These are phyloP conservation scores for Papilio elwesi DNA, from an alignment of 2,888 invertebrate genomes.

Conservation along the genomic window DNA sequence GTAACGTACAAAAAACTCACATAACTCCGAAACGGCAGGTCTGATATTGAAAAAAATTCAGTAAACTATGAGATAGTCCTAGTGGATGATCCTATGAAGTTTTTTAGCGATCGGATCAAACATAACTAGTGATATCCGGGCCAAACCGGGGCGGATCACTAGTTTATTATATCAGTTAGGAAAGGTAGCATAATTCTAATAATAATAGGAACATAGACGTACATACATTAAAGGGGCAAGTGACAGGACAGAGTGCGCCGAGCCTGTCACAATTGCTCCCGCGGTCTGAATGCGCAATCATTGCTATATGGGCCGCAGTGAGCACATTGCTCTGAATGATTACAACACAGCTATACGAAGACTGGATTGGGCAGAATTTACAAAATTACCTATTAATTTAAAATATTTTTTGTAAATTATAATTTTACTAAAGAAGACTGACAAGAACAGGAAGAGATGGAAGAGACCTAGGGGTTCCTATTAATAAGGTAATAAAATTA, in stretches of 20 bases:
- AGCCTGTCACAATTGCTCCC: slow-evolving; percentile 40
- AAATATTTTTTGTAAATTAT: too few relatives aligned
- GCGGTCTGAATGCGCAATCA: slow-evolving; percentile 39
- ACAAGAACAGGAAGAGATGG: too few relatives aligned
- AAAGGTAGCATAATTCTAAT: not conserved
- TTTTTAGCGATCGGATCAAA: too few relatives aligned
- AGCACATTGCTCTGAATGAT: slow-evolving; percentile 25
- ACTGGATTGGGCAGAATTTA: slow-evolving; percentile 40
- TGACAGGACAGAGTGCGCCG: slow-evolving; percentile 18
- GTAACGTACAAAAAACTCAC: too few relatives aligned
- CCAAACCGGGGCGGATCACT: too few relatives aligned
- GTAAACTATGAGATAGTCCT: too few relatives aligned
- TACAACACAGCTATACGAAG: not conserved
- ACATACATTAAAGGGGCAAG: slow-evolving; percentile 12
- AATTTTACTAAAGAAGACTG: not conserved
- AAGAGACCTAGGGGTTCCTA: too few relatives aligned
- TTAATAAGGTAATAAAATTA: too few relatives aligned
- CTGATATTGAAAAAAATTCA: too few relatives aligned
- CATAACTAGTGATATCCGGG: too few relatives aligned
- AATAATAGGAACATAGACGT: not conserved
- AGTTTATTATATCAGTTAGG: not conserved
- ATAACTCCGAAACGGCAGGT: too few relatives aligned
- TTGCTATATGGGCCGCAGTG: slow-evolving; percentile 45
- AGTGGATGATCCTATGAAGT: too few relatives aligned
- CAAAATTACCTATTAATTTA: slow-evolving; percentile 14